phyloP scores from a whole-genome alignment of 2,797 vertebrate genomes.

The Lerista edwardsae region DNA sequence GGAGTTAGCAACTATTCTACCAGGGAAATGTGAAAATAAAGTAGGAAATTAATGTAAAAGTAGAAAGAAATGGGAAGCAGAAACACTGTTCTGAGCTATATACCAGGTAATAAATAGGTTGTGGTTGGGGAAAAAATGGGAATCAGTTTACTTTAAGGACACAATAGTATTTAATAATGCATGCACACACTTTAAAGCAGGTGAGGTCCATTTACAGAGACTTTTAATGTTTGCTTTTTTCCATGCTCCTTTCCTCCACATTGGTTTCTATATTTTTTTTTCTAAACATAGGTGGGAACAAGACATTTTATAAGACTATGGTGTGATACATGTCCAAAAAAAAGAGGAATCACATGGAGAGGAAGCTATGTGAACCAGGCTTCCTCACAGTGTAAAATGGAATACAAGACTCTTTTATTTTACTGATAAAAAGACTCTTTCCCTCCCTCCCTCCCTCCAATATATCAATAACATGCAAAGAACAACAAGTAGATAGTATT shows the following conservation, averaged over 20 bases:
- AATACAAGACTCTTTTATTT: background rate
- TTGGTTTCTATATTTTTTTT: background rate
- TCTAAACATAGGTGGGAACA: background rate
- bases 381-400: background rate
- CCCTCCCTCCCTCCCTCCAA: no score
- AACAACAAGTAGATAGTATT: constrained; percentile 16
- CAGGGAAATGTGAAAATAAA: background rate
- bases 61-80: no score
- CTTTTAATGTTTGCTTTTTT: background rate
- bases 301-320: background rate
- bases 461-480: background rate
- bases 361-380: background rate
- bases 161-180: background rate
- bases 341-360: background rate
- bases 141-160: no score
- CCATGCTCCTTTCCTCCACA: no score
- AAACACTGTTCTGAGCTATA: background rate
- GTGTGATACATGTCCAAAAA: no score
- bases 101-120: no score
- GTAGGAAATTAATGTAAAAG: no score
- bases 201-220: no score
- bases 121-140: no score
- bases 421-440: background rate
- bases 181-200: background rate
- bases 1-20: background rate